Conservation (phyloP, 2,888 invertebrate species). For the Harpagoxenus sublaevis region DNA sequence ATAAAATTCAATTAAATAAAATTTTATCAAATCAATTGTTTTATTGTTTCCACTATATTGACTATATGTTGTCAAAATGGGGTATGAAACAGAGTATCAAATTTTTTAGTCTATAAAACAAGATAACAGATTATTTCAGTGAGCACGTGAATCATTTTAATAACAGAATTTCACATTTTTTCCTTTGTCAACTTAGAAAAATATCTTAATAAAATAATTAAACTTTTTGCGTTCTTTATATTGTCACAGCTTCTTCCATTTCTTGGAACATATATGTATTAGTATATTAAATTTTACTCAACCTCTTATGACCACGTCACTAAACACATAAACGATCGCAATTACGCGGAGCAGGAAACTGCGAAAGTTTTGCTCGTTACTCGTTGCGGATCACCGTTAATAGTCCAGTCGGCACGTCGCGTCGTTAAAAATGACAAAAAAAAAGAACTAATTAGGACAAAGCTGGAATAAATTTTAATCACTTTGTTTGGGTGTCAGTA, state of each 20-base stretch:
- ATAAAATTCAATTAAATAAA: slow-evolving; percentile 50
- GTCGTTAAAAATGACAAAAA: no score
- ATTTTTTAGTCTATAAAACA: slow-evolving; percentile 20
- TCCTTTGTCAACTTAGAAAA: not conserved
- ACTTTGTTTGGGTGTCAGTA: no score
- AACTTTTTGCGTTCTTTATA: slow-evolving; percentile 29
- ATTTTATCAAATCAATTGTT: slow-evolving; percentile 33
- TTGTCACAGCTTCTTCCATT: slow-evolving; percentile 46
- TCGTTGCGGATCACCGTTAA: slow-evolving; percentile 5
- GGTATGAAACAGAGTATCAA: not conserved
- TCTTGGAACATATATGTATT: not conserved
- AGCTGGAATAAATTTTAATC: no score
- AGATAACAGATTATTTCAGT: slow-evolving; percentile 20
- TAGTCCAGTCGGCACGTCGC: no score
- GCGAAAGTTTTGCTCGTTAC: slow-evolving; percentile 20
- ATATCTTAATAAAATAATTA: not conserved
- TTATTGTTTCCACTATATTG: slow-evolving; percentile 7
- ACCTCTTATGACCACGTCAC: not conserved
- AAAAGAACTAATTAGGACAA: no score
- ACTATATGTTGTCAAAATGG: not conserved
- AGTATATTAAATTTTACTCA: not conserved
- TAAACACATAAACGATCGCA: slow-evolving; percentile 9
- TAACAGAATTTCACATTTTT: not conserved
- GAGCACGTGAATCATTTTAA: slow-evolving; percentile 10
- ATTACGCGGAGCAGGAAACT: slow-evolving; percentile 3